Base-by-base conservation (phyloP, 2,113 vertebrate genomes). In the Prunella himalayana region DNA sequence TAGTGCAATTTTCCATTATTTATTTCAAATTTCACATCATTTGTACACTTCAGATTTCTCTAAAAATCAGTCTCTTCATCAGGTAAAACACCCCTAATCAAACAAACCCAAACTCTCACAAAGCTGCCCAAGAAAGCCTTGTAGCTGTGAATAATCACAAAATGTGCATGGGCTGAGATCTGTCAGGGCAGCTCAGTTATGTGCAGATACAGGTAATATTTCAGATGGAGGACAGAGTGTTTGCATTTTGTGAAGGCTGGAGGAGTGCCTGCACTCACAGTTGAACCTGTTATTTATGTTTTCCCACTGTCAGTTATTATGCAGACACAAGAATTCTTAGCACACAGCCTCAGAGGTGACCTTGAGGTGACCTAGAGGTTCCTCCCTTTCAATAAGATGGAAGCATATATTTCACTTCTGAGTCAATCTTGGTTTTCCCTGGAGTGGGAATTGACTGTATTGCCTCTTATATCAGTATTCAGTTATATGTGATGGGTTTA, bases 401-500 rank as follows among this genome's bases (percentile, higher is more conserved):
- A 53, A 83, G 45, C 20, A 3, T 88, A n/a, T 91, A 93, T 88
- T 88, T 95, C 70, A 87, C 31, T 82, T 95, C 63, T 60, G 86
- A 95, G 53, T 88, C 71, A 94, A 24, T 80, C 83, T 27, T 83
- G 31, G 9, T 31, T 86, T 96, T 94, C 56, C 44, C 47, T 49
- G 31, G 54, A 82, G 39, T 82, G 51, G 91, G 88, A 95, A 82
- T 65, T 79, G 37, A 53, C 94, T 88, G 1, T 66, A 51, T 94
- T 86, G 85, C 66, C 64, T 95, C 92, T 96, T 92, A 77, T 93
- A 49, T 82, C 82, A 77, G 45, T 35, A 53, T 84, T 96, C 76
- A 93, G 42, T 95, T 96, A 31, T 70, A 28, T 42, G 56, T 92
- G 78, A 90, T 95, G 94, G 42, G 73, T 94, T 96, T 69, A 65